phyloP scores from a whole-genome alignment of 2,113 vertebrate species.

The Cygnus atratus region DNA sequence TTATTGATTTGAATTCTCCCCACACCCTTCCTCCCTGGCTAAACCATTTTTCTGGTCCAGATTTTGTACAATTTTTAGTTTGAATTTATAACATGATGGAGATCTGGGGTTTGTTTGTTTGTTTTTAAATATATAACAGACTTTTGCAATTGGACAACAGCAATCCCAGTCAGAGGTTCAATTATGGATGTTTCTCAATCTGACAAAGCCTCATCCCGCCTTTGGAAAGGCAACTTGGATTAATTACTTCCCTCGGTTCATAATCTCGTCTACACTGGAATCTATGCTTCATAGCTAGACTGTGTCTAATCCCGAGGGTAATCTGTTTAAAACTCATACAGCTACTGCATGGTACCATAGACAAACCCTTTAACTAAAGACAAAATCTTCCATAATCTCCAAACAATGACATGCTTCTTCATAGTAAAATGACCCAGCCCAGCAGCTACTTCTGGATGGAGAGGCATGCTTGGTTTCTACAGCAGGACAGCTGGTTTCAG shows the following conservation, averaged over 20 bases:
- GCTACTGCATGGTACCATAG: neutral
- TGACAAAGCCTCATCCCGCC: neutral
- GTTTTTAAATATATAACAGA: neutral
- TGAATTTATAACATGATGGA: neutral
- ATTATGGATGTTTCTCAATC: neutral
- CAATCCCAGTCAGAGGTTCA: neutral
- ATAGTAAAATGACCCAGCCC: neutral
- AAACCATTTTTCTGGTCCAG: neutral
- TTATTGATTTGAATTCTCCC: neutral
- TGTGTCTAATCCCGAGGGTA: neutral
- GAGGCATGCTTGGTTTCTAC: neutral
- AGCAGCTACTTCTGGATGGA: neutral
- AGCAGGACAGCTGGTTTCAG: neutral
- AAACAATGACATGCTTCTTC: neutral
- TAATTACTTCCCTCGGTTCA: neutral
- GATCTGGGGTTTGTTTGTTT: too few relatives aligned
- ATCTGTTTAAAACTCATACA: neutral
- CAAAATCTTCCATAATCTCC: neutral
- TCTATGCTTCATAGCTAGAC: neutral
- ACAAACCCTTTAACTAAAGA: neutral
- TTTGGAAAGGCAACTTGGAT: neutral
- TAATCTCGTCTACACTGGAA: neutral
- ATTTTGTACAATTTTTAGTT: neutral
- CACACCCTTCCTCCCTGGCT: neutral
- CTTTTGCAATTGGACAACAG: neutral